Base-by-base conservation (phyloP, 1,140 invertebrate genomes). In the Acyrthosiphon pisum region DNA sequence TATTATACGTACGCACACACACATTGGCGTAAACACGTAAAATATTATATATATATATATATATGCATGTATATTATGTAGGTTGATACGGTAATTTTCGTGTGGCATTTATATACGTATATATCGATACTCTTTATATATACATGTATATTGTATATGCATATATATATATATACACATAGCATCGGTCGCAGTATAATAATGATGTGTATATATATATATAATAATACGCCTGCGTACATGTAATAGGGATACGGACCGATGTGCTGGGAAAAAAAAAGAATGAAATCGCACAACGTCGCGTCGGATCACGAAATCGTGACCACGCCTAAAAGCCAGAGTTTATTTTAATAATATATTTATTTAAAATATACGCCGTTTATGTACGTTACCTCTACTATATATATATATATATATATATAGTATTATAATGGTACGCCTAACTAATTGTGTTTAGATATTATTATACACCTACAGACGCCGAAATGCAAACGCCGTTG, bases 311-410 rank as follows among this genome's bases (percentile, higher is more conserved):
- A 86, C 83, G 83, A 86, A 86, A 86, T 86, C 83, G 83, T 86
- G 83, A 86, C 83, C 83, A 44, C 83, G 83, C 83, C 83, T 86
- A 86, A 86, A 86, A 86, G 37, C 37, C 81, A 22, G 81, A 83
- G 81, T 83, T 83, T 83, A 83, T 83, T 83, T 83, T 83, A 35
- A 83, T 83, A 76, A 76, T 76, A 76, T 76, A 76, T 76, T 76
- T 76, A 76, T 76, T 76, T n/a, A 18, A 76, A 76, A 76, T n/a
- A n/a, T 76, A 76, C 60, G 22, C 60, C 14, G 60, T 53, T 50
- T 50, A 50, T 50, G 48, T 50, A 50, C 30, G 56, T 30, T 30
- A 60, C 30, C 11, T 26, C 9, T 35, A n/a, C n/a, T 76, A 18
- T 56, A 8, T 56, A 11, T 26, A 8, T 53, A 53, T 26, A 56